Conservation (phyloP, 2,888 invertebrate genomes). For the Pammene aurita region DNA sequence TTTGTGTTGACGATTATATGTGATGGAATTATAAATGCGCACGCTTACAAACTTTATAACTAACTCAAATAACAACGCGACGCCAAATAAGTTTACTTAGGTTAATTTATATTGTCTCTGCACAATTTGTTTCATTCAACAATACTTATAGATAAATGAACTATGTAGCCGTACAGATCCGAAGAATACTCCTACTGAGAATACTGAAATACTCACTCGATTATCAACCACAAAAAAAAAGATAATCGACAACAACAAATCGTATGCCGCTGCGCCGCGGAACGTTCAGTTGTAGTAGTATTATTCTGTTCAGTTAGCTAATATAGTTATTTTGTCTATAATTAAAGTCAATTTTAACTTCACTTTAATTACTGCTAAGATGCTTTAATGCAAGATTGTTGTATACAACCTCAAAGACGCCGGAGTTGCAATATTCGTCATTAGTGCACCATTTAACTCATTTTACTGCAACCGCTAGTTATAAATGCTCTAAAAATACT, state of each 20-base stretch:
- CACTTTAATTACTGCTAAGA: conserved; percentile 17
- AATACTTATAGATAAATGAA: background rate
- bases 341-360: conserved; percentile 18
- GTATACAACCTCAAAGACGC: conserved; percentile 14
- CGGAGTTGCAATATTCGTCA: conserved; percentile 25
- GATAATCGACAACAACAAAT: no score
- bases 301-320: background rate
- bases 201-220: no score
- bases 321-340: conserved; percentile 25
- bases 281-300: no score
- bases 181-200: background rate
- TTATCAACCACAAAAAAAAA: no score
- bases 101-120: conserved; percentile 42
- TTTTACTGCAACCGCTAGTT: conserved; percentile 10
- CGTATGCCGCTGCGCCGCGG: no score
- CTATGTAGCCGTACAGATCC: background rate
- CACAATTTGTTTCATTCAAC: conserved; percentile 41
- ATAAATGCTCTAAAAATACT: conserved; percentile 29
- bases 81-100: conserved; percentile 61
- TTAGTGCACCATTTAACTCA: conserved; percentile 14
- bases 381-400: conserved; percentile 24
- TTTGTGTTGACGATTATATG: conserved; percentile 16
- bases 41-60: conserved; percentile 16
- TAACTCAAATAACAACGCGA: conserved; percentile 47
- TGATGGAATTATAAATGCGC: conserved; percentile 10